Evolutionary conservation across 2,888 invertebrate genomes (phyloP), one percentile per base, ranked within the genome.

Genomic region (Synanthedon tipuliformis): DNA sequence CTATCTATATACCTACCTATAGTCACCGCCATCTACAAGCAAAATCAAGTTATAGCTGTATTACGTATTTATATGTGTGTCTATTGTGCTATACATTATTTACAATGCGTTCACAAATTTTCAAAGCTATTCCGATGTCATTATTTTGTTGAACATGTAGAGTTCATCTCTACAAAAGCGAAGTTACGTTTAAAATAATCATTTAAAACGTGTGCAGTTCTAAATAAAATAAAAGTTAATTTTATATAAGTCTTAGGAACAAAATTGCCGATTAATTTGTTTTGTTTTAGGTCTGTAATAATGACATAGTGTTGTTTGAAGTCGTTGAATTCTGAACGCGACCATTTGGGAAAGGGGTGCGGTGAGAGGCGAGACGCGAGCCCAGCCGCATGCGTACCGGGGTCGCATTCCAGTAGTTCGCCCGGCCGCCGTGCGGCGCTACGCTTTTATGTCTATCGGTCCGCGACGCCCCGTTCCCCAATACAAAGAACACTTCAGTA

Each of bases 401-500:
- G 67, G 68, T 79, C 73, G 79, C 86, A 86, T 86, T 84, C 85
- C 85, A 85, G 76, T 88, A 86, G 82, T 83, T 78, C 73, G 72
- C 61, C 71, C 72, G 74, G 68, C 69, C 73, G 71, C 81, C 80
- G 82, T 75, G 67, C 74, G 75, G 77, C 74, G 79, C 72, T 56
- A 74, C 80, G 81, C 62, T 63, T 59, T 58, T 61, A 57, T 61
- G 62, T 59, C 58, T 58, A 61, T 64, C 75, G 76, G 77, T 77
- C 63, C 79, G 72, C 74, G 69, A 73, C 74, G 68, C 72, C 73
- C 64, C 71, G 73, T 75, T 68, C 72, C 73, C 63, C 71, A 75
- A 78, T 84, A 88, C 87, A 87, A 87, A 88, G 87, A 83, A 85
- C 83, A 78, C 78, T 79, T 77, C 75, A 77, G 76, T 79, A 82